Evolutionary conservation across 2,797 vertebrate genomes (phyloP), one percentile per base, ranked within the genome.

Genomic region (Gadopsis marmoratus): DNA sequence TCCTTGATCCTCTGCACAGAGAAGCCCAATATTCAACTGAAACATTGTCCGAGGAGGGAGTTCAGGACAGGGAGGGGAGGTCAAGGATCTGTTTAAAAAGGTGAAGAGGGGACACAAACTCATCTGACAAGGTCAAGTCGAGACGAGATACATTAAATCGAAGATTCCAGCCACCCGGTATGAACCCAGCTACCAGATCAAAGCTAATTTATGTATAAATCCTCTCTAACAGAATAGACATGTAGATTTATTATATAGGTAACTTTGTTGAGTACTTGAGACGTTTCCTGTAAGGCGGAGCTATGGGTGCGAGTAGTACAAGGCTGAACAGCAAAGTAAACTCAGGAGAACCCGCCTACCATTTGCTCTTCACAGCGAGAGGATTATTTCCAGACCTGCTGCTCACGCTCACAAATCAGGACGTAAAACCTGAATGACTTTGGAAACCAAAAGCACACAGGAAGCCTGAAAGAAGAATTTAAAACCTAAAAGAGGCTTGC

Each of bases 221-320:
- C 16, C 5, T 31, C n/a, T 31, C 7, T 11, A 56, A 50, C 33
- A 31, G 7, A 29, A 8, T 4, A 33, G 17, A 67, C 10, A 1
- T 5, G 2, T 37, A 37, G 35, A 5, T 37, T 2, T 48, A 21
- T 43, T 17, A 31, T 29, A n/a, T 0, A 26, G n/a, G 17, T 47
- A 9, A 58, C 26, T 31, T 26, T 26, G 26, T 26, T 26, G 26
- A 26, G 26, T 26, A 26, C 26, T 26, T 26, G 26, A 26, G 26
- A 26, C 26, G 26, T 26, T 26, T 26, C 26, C 26, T 26, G 26
- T 26, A 74, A 85, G 95, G 94, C 89, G 93, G 93, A 89, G 88
- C 89, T 69, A 64, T 8, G n/a, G 4, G 39, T 41, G 39, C 11
- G 4, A 13, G 9, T 39, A 69, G 65, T 61, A 77, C 64, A 83